Evolutionary conservation across 2,113 vertebrate genomes (phyloP).

Genomic region (Cavia aperea): DNA sequence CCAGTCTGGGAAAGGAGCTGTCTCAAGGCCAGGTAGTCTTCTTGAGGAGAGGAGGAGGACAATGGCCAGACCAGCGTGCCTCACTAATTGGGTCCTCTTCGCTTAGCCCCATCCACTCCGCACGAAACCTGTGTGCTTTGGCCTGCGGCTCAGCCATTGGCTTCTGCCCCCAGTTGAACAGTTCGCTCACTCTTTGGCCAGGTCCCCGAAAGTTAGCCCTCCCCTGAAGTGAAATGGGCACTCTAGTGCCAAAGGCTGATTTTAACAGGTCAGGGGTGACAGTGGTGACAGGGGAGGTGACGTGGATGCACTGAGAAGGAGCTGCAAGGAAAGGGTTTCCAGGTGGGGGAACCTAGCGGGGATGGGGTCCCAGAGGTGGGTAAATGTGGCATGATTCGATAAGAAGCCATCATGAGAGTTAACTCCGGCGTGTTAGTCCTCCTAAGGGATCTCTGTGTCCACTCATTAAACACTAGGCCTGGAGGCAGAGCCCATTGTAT

Average conservation of each 20-base stretch:
- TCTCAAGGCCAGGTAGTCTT: not conserved
- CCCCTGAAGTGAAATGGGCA: not conserved
- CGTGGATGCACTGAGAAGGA: not conserved
- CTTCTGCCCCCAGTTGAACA: not conserved
- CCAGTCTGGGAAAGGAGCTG: not conserved
- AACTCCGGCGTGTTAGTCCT: fast-evolving
- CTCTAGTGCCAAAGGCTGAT: not conserved
- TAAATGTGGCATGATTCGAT: not conserved
- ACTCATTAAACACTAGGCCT: too few species aligned
- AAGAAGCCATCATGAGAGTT: not conserved
- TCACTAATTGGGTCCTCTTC: not conserved
- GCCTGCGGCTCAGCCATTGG: not conserved
- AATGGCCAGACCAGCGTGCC: not conserved
- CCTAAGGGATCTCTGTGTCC: too few species aligned
- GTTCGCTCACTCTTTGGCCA: not conserved
- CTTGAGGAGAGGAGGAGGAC: not conserved
- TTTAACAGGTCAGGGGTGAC: not conserved
- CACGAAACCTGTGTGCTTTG: not conserved
- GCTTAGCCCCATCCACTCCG: not conserved
- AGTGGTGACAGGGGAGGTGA: not conserved
- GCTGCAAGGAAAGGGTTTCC: not conserved
- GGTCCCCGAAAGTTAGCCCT: not conserved
- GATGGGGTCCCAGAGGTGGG: not conserved
- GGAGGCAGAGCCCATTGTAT: not conserved
- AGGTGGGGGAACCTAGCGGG: not conserved